Conservation (phyloP, 2,888 invertebrate genomes). For the Phengaris arion region DNA sequence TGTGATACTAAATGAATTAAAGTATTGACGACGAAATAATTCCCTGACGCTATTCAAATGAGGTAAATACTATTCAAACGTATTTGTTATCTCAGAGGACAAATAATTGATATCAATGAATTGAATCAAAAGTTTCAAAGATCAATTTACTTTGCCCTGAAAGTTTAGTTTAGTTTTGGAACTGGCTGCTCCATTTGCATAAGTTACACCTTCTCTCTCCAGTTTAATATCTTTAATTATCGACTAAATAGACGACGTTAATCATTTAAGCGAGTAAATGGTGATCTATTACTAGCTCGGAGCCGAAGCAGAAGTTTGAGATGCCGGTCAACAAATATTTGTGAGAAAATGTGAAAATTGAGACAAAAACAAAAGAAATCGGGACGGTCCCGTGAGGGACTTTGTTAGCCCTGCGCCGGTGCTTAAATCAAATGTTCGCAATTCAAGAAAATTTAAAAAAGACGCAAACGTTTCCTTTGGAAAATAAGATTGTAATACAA, state of each 20-base stretch:
- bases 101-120: slow-evolving; percentile 37
- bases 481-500: neutral
- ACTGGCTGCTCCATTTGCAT: slow-evolving; percentile 60
- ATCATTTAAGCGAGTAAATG: slow-evolving; percentile 45
- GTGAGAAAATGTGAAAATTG: slow-evolving; percentile 69
- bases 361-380: slow-evolving; percentile 73
- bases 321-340: slow-evolving; percentile 61
- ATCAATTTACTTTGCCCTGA: slow-evolving; percentile 28
- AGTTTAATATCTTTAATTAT: slow-evolving; percentile 51
- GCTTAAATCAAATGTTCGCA: slow-evolving; percentile 77
- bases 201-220: slow-evolving; percentile 56
- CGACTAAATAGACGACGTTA: slow-evolving; percentile 63
- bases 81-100: slow-evolving; percentile 29
- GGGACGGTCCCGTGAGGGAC: slow-evolving; percentile 70
- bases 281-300: neutral
- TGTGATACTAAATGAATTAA: slow-evolving; percentile 1
- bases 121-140: slow-evolving; percentile 54
- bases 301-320: neutral
- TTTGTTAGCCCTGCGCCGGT: slow-evolving; percentile 72
- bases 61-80: slow-evolving; percentile 17
- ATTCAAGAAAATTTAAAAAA: slow-evolving; percentile 77
- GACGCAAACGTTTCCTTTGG: slow-evolving; percentile 44
- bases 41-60: neutral
- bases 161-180: slow-evolving; percentile 39
- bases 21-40: slow-evolving; percentile 5